Conservation (phyloP, 2,888 invertebrate species). For the Meteorus colon region DNA sequence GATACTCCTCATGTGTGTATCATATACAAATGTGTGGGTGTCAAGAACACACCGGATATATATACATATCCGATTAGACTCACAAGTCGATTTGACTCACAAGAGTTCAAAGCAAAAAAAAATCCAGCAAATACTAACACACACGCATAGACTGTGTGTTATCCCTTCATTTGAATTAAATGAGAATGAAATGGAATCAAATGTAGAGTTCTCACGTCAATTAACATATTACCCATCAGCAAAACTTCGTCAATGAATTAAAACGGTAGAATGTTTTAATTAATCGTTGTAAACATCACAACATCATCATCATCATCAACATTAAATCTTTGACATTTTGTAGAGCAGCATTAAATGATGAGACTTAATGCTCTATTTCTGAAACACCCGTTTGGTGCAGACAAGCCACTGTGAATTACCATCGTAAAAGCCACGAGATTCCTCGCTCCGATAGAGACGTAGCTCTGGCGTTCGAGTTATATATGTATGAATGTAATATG, state of each 20-base stretch:
- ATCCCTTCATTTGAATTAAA: background rate
- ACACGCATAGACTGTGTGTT: background rate
- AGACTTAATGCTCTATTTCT: slow-evolving; percentile 22
- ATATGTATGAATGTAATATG: background rate
- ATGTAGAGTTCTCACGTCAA: background rate
- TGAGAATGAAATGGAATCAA: background rate
- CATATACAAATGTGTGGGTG: slow-evolving; percentile 1
- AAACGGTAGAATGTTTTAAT: background rate
- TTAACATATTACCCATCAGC: background rate
- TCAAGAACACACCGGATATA: slow-evolving; percentile 24
- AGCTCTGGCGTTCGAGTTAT: slow-evolving; percentile 20
- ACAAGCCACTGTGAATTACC: slow-evolving; percentile 43
- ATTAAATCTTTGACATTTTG: background rate
- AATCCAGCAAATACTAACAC: background rate
- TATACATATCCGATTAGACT: slow-evolving; percentile 7
- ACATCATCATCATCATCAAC: background rate
- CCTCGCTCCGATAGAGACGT: slow-evolving; percentile 42
- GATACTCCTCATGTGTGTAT: background rate
- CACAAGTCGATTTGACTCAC: slow-evolving; percentile 3
- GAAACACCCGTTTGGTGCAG: slow-evolving; percentile 28
- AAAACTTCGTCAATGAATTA: background rate
- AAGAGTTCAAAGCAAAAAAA: background rate
- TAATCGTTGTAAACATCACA: background rate
- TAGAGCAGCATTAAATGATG: slow-evolving; percentile 1
- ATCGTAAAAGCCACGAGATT: slow-evolving; percentile 43